phyloP scores from a whole-genome alignment of 2,113 vertebrate genomes.

The Actenoides hombroni region DNA sequence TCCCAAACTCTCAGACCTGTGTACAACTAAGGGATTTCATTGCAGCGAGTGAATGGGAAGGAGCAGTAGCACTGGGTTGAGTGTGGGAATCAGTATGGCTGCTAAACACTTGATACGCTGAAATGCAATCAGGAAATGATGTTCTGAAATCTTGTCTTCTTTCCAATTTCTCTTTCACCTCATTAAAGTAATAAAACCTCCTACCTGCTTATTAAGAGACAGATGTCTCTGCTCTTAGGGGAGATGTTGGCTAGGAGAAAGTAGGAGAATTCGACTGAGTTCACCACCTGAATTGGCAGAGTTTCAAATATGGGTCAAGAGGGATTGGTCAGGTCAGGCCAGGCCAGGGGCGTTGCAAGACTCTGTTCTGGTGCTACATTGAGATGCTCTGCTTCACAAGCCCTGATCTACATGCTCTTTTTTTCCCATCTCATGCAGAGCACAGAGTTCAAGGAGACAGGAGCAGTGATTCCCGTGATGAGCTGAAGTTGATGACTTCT shows the following conservation, averaged over 20 bases:
- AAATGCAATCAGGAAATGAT: background rate
- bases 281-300: background rate
- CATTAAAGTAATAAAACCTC: background rate
- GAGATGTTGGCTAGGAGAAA: background rate
- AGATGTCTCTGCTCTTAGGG: background rate
- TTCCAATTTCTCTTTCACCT: background rate
- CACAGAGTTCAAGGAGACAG: background rate
- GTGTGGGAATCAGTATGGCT: background rate
- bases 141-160: background rate
- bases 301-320: background rate
- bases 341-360: background rate
- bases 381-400: background rate
- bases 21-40: background rate
- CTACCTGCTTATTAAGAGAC: background rate
- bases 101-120: background rate
- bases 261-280: background rate
- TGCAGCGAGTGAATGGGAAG: background rate
- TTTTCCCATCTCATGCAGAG: background rate
- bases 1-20: background rate
- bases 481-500: constrained; percentile 8
- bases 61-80: background rate
- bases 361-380: background rate
- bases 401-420: background rate
- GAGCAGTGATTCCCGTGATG: background rate
- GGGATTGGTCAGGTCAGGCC: background rate